Conservation (phyloP, 2,113 vertebrate species). For the Piprites chloris region DNA sequence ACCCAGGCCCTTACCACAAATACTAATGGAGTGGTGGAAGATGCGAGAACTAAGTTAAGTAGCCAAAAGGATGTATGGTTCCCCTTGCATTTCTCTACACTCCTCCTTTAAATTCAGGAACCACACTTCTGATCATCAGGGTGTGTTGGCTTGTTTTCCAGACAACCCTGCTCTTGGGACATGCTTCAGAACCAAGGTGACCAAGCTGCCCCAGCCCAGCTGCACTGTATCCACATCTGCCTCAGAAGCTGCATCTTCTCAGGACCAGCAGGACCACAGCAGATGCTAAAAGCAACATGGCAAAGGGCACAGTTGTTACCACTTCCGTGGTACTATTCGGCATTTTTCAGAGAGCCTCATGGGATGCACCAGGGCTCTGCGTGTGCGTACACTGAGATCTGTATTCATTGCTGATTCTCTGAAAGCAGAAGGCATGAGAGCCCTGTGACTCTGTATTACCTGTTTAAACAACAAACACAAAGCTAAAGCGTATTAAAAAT, state of each 20-base stretch:
- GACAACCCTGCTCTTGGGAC: background rate
- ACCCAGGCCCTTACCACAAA: background rate
- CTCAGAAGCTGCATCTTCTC: background rate
- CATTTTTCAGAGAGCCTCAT: background rate
- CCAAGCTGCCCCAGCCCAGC: background rate
- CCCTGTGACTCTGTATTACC: background rate
- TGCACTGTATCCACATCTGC: background rate
- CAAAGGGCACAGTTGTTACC: background rate
- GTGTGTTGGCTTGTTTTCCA: background rate
- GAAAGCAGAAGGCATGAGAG: background rate
- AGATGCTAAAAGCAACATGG: accelerated
- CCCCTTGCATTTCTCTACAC: background rate
- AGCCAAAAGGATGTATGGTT: background rate
- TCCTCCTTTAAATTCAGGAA: background rate
- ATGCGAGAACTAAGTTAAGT: accelerated
- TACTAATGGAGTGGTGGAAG: background rate
- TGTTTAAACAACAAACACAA: background rate
- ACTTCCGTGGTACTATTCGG: accelerated
- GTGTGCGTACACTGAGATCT: accelerated
- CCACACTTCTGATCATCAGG: accelerated
- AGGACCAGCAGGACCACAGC: background rate
- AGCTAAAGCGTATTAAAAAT: background rate
- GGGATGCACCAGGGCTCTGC: background rate
- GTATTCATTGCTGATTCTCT: background rate
- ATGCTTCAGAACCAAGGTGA: accelerated